These are phyloP conservation scores for Aeoliscus strigatus DNA, from an alignment of 2,797 vertebrate species.

Conservation along the genomic window DNA sequence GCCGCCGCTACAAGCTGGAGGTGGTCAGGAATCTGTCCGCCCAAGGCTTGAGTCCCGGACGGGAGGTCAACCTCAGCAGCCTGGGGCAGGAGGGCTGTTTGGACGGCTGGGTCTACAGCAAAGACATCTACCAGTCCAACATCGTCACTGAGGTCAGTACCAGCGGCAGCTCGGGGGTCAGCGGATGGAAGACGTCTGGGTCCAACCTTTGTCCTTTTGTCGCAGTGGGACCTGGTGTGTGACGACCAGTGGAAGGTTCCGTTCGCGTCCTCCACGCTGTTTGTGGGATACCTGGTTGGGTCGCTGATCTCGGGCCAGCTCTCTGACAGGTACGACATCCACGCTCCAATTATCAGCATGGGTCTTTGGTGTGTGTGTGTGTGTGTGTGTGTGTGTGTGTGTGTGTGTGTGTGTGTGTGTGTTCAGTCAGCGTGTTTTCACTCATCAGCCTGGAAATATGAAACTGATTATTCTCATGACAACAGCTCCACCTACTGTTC, in stretches of 20 bases:
- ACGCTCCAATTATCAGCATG: too few species aligned
- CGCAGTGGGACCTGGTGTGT: slow-evolving; percentile 90
- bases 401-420: too few species aligned
- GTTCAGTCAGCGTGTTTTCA: too few species aligned
- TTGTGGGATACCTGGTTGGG: slow-evolving; percentile 84
- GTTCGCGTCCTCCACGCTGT: slow-evolving; percentile 86
- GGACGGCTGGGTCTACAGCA: slow-evolving; percentile 82
- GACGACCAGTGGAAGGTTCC: slow-evolving; percentile 87
- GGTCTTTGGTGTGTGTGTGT: too few species aligned
- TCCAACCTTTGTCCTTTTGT: too few species aligned
- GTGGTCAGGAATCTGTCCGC: slow-evolving; percentile 78
- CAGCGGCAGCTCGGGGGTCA: neutral
- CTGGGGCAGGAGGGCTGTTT: slow-evolving; percentile 77
- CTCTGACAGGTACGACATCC: slow-evolving; percentile 96
- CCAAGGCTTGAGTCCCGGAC: slow-evolving; percentile 68
- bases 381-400: too few species aligned
- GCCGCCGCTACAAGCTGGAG: slow-evolving; percentile 62
- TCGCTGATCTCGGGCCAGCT: slow-evolving; percentile 89
- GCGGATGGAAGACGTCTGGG: too few species aligned
- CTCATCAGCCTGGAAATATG: too few species aligned
- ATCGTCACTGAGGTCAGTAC: slow-evolving; percentile 79
- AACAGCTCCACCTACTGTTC: slow-evolving; percentile 51
- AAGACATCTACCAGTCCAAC: slow-evolving; percentile 75
- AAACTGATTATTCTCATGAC: neutral
- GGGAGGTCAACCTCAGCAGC: slow-evolving; percentile 73